Evolutionary conservation across 2,888 invertebrate species (phyloP).

Genomic region (Callimorpha dominula): DNA sequence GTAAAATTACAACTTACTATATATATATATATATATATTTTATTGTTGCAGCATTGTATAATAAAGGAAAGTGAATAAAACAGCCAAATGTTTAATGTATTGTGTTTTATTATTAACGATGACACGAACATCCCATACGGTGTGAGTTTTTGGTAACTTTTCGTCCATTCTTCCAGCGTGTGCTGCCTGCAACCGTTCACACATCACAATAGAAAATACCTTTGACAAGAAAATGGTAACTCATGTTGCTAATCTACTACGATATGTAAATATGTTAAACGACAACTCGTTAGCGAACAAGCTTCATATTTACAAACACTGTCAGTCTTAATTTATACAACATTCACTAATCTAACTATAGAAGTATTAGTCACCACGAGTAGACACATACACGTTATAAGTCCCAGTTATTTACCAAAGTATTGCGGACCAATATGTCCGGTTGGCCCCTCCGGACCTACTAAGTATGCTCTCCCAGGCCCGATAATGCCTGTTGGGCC

Average conservation of each 20-base stretch:
- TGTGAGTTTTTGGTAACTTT: background rate
- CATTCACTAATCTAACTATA: conserved; percentile 41
- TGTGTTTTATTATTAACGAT: conserved; percentile 18
- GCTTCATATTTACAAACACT: conserved; percentile 47
- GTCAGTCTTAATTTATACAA: conserved; percentile 40
- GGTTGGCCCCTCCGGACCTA: conserved; percentile 81
- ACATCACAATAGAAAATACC: conserved; percentile 21
- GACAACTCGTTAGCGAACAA: conserved; percentile 37
- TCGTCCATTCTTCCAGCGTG: conserved; percentile 12
- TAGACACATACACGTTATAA: conserved; percentile 38
- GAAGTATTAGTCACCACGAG: conserved; percentile 56
- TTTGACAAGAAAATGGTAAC: conserved; percentile 21
- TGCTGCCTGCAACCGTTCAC: conserved; percentile 41
- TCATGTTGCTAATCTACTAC: conserved; percentile 26
- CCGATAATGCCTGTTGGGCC: conserved; percentile 69
- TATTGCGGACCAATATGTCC: conserved; percentile 71
- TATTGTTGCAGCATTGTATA: no score
- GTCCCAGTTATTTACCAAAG: conserved; percentile 74
- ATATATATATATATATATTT: no score
- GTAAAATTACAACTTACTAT: no score
- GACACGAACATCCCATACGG: conserved; percentile 19
- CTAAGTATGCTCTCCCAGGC: conserved; percentile 55
- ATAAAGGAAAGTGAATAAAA: conserved; percentile 3
- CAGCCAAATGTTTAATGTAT: conserved; percentile 5
- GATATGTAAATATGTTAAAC: conserved; percentile 39